Percentiles rank a stretch among this genome's conserved stretches.
These are phyloP conservation scores for Carcharodon carcharias DNA, from an alignment of 2,797 vertebrate species.

Conservation along the genomic window DNA sequence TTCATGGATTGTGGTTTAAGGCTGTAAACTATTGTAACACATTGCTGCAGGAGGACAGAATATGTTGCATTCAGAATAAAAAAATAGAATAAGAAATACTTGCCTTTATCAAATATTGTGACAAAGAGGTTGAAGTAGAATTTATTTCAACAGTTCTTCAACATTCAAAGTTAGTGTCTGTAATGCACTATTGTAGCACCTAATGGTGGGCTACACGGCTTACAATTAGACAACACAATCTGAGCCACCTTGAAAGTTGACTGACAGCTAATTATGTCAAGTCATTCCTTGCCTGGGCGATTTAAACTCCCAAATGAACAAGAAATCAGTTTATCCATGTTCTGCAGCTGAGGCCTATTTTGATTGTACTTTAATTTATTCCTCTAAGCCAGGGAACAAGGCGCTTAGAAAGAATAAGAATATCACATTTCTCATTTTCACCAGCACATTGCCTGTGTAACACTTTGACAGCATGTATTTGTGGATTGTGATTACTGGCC, in stretches of 20 bases:
- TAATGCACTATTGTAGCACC: constrained; percentile 54
- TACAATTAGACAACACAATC: constrained; percentile 55
- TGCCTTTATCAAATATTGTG: constrained; percentile 1
- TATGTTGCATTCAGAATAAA: background rate
- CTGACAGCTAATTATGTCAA: constrained; percentile 73
- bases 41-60: constrained; percentile 33
- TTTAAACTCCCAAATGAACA: constrained; percentile 88
- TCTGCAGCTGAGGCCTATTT: constrained; percentile 71
- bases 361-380: constrained; percentile 83
- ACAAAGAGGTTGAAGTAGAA: constrained; percentile 11
- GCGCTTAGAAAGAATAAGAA: constrained; percentile 70
- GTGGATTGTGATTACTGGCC: constrained; percentile 16
- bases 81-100: background rate
- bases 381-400: constrained; percentile 72
- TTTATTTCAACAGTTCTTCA: constrained; percentile 43
- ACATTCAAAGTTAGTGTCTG: constrained; percentile 52
- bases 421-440: constrained; percentile 66
- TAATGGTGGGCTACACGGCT: constrained; percentile 61
- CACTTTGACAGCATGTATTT: constrained; percentile 54
- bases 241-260: constrained; percentile 56
- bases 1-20: background rate
- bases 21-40: constrained; percentile 38
- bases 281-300: constrained; percentile 62
- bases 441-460: constrained; percentile 50
- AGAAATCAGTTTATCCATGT: constrained; percentile 79